phyloP scores from a whole-genome alignment of 2,113 vertebrate genomes.

The Cephalopholis sonnerati region DNA sequence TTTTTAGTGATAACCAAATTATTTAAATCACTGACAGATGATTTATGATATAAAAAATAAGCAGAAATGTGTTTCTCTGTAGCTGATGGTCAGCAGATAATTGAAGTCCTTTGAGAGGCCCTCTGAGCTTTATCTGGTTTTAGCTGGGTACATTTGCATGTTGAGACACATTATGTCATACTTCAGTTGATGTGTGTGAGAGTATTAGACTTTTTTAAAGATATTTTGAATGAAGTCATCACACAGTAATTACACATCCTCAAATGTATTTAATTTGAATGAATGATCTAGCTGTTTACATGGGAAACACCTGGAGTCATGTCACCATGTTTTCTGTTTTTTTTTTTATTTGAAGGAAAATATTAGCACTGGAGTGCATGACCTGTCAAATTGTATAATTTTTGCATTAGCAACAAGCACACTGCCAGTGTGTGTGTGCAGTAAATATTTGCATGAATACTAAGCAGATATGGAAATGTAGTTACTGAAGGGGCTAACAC shows the following conservation, averaged over 20 bases:
- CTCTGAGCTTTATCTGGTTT: background rate
- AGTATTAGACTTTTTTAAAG: no score
- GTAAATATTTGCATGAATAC: background rate
- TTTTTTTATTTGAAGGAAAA: background rate
- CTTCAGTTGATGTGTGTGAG: background rate
- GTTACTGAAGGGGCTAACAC: background rate
- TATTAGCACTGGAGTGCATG: background rate
- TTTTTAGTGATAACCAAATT: no score
- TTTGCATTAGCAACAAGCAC: background rate
- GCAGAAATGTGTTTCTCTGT: background rate
- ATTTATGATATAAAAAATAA: background rate
- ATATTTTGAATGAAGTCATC: background rate
- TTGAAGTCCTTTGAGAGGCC: background rate
- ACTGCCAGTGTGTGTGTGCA: background rate
- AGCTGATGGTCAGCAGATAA: background rate
- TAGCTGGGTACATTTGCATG: background rate
- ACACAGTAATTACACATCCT: background rate
- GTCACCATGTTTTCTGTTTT: background rate
- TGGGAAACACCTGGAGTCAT: background rate
- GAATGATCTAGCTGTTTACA: background rate
- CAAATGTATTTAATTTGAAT: background rate
- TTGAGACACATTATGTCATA: background rate
- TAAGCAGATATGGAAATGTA: background rate
- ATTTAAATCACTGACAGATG: background rate
- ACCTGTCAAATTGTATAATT: background rate